Evolutionary conservation across 2,888 invertebrate genomes (phyloP), one percentile per base, ranked within the genome.

Genomic region (Drosophila prostipennis): DNA sequence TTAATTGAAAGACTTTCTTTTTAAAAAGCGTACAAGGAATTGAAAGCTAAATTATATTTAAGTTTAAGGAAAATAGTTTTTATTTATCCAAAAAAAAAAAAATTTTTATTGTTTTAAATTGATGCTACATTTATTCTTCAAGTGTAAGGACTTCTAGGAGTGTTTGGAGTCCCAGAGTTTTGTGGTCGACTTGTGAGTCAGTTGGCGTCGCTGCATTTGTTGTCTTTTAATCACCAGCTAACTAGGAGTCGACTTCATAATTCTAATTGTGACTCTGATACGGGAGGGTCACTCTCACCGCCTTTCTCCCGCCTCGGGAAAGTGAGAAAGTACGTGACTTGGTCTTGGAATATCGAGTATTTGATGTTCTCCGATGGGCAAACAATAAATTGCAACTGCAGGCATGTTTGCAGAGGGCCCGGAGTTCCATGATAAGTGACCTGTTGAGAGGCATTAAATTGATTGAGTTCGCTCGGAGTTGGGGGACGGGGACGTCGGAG

Each of bases 311-410:
- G 13, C 19, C 29, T 7, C 6, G 6, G 6, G 39, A 46, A 48
- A 32, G 19, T 39, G 61, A 19, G 40, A 32, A n/a, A 51, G 63
- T 57, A 72, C 71, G 71, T 72, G 71, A 72, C 71, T 55, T 54
- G 57, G 34, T 29, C 49, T 43, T 32, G 55, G 29, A 51, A 49
- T 54, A 40, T 54, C 52, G 45, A 36, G 42, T 45, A 53, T 48
- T 52, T 45, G 53, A 39, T 53, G 23, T 36, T 49, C 76, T 75
- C 68, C 65, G 58, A 52, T 77, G 52, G 51, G 71, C 59, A 79
- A 83, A 87, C 83, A 83, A 85, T 78, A 82, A 85, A 83, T 83
- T 83, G 83, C 86, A 83, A 67, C 88, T 83, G 76, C 83, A 87
- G 86, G 88, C 83, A 45, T 65, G 53, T 65, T 65, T 65, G 52